Evolutionary conservation across 30 jellyfish, hydroid and myxozoan species (phyloP), one percentile per base, ranked within the genome.

Genomic region (Aurelia sp.): DNA sequence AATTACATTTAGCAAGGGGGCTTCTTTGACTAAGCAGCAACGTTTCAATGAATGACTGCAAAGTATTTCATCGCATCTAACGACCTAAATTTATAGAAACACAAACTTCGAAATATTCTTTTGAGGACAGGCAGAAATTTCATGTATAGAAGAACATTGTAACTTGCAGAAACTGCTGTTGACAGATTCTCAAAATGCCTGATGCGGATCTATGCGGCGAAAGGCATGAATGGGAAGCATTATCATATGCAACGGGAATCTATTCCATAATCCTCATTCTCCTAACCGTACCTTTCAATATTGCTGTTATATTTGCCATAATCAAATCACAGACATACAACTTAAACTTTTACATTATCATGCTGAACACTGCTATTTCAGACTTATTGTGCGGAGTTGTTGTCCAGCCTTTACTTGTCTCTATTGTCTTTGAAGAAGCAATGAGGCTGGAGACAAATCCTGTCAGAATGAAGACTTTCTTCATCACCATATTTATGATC

Each of bases 351-450:
- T 86, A 86, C 66, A 76, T 86, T 53, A 67, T 86, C 51, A 64
- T 86, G 73, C 50, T 76, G 16, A 86, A 86, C 83, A 86, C 78
- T 66, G 96, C 87, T 11, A 59, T 76, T 11, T 86, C 96, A 27
- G 96, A 86, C 59, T 64, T 76, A 30, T 58, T 86, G 2, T 70
- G 62, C 17, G 96, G 96, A 23, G 30, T 58, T 5, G 53, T 86
- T 8, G 61, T 72, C 1, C 90, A 76, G 48, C 96, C 96, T 7
- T 48, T 86, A n/a, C 76, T 83, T 13, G 96, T 90, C 15, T 69
- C 35, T 7, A 52, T 86, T 20, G 27, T 72, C 23, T 62, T 68
- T 12, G 23, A 66, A 58, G 96, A 86, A 52, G 96, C 73, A 30
- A 80, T 86, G 44, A 31, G 16, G 16, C 20, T 20, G 9, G 76